Percentiles rank a stretch among this genome's conserved stretches.
Evolutionary conservation across 2,113 vertebrate genomes (phyloP).

Genomic region (Clarias gariepinus): DNA sequence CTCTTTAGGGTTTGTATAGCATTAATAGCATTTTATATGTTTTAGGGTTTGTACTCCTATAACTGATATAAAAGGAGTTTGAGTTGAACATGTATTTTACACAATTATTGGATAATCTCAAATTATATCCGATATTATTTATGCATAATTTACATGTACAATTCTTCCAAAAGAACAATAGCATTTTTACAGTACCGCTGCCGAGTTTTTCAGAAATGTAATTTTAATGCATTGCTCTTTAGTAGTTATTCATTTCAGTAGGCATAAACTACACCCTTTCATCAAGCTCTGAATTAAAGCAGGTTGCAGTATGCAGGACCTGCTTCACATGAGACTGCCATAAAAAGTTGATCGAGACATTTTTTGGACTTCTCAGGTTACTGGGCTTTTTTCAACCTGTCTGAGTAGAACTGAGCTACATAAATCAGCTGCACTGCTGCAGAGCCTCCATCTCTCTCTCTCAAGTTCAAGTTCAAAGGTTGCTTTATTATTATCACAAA

Average conservation of each 20-base stretch:
- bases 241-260: neutral
- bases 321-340: neutral
- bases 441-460: too few species aligned
- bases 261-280: neutral
- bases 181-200: neutral
- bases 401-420: neutral
- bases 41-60: too few species aligned
- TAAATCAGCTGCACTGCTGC: conserved; percentile 21
- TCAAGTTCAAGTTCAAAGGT: too few species aligned
- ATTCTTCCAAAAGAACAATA: neutral
- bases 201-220: neutral
- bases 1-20: too few species aligned
- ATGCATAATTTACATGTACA: neutral
- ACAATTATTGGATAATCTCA: neutral
- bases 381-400: neutral
- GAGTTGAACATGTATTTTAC: neutral
- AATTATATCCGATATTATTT: neutral
- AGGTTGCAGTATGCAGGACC: neutral
- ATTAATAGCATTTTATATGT: too few species aligned
- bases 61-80: neutral
- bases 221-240: neutral
- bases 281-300: conserved; percentile 4
- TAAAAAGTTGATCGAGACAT: conserved; percentile 25
- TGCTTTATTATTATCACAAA: too few species aligned
- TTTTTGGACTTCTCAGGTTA: conserved; percentile 24